These are phyloP conservation scores for Petrocephalus schoutedeni DNA, from an alignment of 2,797 vertebrate genomes.

Conservation along the genomic window DNA sequence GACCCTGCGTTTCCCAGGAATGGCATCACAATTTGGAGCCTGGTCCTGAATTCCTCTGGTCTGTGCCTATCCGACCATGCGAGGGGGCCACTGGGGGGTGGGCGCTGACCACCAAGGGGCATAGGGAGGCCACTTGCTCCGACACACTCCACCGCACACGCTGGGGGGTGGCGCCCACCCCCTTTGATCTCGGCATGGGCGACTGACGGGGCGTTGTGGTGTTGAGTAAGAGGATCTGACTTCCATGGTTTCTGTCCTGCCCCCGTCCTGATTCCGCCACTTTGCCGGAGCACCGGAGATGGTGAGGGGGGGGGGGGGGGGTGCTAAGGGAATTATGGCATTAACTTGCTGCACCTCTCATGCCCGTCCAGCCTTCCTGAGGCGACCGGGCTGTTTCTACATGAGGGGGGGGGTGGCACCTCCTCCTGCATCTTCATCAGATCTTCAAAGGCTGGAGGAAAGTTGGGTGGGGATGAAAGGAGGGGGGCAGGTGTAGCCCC, in stretches of 20 bases:
- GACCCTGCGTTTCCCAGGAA: neutral
- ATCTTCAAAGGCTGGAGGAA: constrained; percentile 40
- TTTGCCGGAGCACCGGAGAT: neutral
- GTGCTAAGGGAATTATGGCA: constrained; percentile 27
- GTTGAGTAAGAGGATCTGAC: constrained; percentile 63
- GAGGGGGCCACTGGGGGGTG: constrained; percentile 50
- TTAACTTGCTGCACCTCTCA: constrained; percentile 37
- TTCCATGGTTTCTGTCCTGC: constrained; percentile 51
- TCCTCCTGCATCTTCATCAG: constrained; percentile 51
- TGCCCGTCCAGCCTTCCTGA: constrained; percentile 36
- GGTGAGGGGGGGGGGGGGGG: neutral
- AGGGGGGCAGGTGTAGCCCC: neutral
- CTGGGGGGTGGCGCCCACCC: constrained; percentile 57
- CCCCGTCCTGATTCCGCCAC: constrained; percentile 26
- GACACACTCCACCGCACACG: constrained; percentile 10
- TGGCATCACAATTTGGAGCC: constrained; percentile 50
- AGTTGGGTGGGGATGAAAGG: constrained; percentile 33
- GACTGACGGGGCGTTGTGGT: constrained; percentile 68
- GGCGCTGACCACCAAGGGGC: constrained; percentile 62
- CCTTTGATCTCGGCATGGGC: constrained; percentile 63
- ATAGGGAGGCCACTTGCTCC: constrained; percentile 51
- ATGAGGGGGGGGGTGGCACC: constrained; percentile 38
- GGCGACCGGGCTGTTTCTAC: constrained; percentile 29
- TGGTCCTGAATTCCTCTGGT: constrained; percentile 35
- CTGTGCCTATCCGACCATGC: constrained; percentile 39